phyloP scores from a whole-genome alignment of 2,797 vertebrate genomes.

The Gorsachius magnificus region DNA sequence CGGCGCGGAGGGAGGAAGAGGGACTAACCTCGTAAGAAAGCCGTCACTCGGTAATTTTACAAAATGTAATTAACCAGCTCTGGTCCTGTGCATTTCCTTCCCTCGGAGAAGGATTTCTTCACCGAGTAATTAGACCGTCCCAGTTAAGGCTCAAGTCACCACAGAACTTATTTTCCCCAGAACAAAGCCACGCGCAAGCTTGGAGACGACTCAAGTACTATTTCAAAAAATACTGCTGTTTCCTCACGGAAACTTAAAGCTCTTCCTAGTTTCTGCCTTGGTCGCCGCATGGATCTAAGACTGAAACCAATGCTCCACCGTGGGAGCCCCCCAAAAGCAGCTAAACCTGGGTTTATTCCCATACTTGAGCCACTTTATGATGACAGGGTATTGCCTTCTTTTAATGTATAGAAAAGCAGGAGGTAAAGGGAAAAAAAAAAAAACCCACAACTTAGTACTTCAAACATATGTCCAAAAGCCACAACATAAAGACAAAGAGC shows the following conservation, averaged over 20 bases:
- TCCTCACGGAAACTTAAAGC: not conserved
- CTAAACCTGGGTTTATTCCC: not conserved
- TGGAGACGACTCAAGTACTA: not conserved
- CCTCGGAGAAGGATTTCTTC: not conserved
- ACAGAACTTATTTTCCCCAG: not conserved
- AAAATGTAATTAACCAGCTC: slow-evolving; percentile 5
- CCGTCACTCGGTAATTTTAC: not conserved
- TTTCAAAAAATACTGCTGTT: not conserved
- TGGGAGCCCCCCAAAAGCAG: not conserved
- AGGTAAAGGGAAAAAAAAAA: not conserved
- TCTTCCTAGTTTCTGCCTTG: not conserved
- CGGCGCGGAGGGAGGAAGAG: not conserved
- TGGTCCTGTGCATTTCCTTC: not conserved
- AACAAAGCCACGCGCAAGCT: not conserved
- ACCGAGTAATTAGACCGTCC: not conserved
- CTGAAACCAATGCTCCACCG: not conserved
- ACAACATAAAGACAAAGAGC: slow-evolving; percentile 52
- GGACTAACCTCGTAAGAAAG: not conserved
- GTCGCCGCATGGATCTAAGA: not conserved
- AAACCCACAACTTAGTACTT: not conserved
- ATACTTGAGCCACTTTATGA: not conserved
- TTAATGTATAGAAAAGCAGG: not conserved
- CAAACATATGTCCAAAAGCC: slow-evolving; percentile 53
- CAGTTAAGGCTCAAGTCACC: not conserved
- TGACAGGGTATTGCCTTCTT: not conserved